phyloP scores from a whole-genome alignment of 2,888 invertebrate genomes.

The Apocheima hispidaria region DNA sequence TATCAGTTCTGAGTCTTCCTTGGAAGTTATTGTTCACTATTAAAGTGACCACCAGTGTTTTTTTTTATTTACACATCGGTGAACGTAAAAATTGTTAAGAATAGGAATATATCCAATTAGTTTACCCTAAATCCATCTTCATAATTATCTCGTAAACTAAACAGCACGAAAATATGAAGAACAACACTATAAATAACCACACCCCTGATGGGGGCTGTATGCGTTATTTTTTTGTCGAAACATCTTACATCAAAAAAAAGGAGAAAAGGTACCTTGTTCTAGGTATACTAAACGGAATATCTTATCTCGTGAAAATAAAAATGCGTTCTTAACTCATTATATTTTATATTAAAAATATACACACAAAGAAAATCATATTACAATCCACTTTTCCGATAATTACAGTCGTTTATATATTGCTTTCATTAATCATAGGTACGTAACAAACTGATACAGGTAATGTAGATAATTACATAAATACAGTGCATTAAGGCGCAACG shows the following conservation, averaged over 20 bases:
- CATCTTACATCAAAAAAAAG: neutral
- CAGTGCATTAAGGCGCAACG: too few relatives aligned
- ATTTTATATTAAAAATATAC: conserved; percentile 78
- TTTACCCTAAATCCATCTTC: too few relatives aligned
- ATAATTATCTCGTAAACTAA: too few relatives aligned
- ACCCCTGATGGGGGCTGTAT: too few relatives aligned
- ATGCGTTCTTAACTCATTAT: conserved; percentile 39
- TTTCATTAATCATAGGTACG: conserved; percentile 42
- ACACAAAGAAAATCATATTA: conserved; percentile 59
- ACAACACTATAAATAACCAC: too few relatives aligned
- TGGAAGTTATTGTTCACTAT: too few relatives aligned
- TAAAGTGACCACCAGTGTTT: too few relatives aligned
- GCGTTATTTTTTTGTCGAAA: neutral
- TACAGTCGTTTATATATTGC: conserved; percentile 64
- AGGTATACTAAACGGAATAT: neutral
- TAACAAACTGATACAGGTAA: neutral
- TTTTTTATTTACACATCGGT: too few relatives aligned
- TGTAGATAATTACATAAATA: neutral
- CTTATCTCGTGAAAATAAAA: conserved; percentile 6
- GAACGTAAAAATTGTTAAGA: too few relatives aligned
- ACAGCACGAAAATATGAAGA: too few relatives aligned
- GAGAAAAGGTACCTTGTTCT: neutral
- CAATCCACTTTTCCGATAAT: conserved; percentile 46
- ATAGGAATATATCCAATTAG: too few relatives aligned
- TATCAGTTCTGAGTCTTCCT: too few relatives aligned